Evolutionary conservation across 2,888 invertebrate species (phyloP).

Genomic region (Neoaliturus tenellus): DNA sequence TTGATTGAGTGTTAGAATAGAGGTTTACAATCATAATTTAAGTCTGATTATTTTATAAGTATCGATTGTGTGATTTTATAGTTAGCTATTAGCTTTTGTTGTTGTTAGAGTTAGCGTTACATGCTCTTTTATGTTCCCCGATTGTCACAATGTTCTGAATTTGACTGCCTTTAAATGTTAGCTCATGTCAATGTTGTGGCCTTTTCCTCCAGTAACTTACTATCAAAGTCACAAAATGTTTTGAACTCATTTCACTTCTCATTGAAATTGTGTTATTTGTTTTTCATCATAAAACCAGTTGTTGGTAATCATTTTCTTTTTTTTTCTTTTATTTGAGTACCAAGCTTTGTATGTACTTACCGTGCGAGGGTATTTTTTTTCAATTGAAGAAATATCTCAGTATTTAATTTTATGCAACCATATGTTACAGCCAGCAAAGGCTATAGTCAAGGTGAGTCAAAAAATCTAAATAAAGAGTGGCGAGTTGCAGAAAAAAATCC

Average conservation of each 20-base stretch:
- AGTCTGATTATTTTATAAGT: neutral
- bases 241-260: neutral
- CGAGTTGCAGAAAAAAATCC: no score
- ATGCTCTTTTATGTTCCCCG: neutral
- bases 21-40: neutral
- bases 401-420: conserved; percentile 54
- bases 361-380: neutral
- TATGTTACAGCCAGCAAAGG: conserved; percentile 57
- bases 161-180: conserved; percentile 34
- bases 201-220: neutral
- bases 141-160: neutral
- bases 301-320: neutral
- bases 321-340: neutral
- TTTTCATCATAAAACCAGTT: neutral
- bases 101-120: neutral
- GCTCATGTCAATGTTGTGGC: conserved; percentile 43
- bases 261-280: neutral
- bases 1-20: neutral
- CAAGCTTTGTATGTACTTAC: neutral
- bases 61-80: neutral
- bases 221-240: neutral
- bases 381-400: conserved; percentile 13
- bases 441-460: conserved; percentile 39
- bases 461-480: neutral
- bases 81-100: conserved; percentile 6